Evolutionary conservation across 2,888 invertebrate genomes (phyloP), one percentile per base, ranked within the genome.

Genomic region (Psylliodes chrysocephalus): DNA sequence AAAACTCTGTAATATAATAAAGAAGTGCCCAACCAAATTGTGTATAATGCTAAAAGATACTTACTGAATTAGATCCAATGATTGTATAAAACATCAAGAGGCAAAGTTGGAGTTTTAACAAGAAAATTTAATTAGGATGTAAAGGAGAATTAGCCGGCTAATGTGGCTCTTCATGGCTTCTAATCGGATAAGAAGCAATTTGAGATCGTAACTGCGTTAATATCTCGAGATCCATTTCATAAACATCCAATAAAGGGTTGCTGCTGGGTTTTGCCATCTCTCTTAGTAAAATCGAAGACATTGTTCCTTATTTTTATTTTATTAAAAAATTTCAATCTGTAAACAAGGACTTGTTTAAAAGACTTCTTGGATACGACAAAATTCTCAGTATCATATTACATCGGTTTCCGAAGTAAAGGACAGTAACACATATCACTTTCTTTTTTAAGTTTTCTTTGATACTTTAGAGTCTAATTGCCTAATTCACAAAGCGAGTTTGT

Each of bases 151-250:
- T 81, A 78, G 75, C 75, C 73, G 79, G 79, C 77, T 80, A 82
- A 81, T 81, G 80, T 74, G 80, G 81, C 78, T 79, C 78, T 81
- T 81, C 80, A 81, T 80, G 76, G 79, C 78, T 73, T 75, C 75
- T 81, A 82, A 82, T 80, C 77, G 76, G 81, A 81, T 82, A 79
- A 82, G 80, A 81, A 81, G 80, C 81, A 80, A 80, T 82, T 81
- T 81, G 78, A 82, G 79, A 80, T 78, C 78, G 77, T 81, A 81
- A 82, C 78, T 74, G 77, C 79, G 79, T 79, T 81, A 81, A 81
- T 80, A 79, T 79, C 79, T 75, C 77, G 78, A 79, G 78, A 77
- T 77, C 77, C 81, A 78, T 81, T 81, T 81, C 82, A 82, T 82
- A 82, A 82, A 82, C 82, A 81, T 81, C 80, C 81, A 80, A 81